Base-by-base conservation (phyloP, 2,113 vertebrate genomes). In the Morone chrysops region DNA sequence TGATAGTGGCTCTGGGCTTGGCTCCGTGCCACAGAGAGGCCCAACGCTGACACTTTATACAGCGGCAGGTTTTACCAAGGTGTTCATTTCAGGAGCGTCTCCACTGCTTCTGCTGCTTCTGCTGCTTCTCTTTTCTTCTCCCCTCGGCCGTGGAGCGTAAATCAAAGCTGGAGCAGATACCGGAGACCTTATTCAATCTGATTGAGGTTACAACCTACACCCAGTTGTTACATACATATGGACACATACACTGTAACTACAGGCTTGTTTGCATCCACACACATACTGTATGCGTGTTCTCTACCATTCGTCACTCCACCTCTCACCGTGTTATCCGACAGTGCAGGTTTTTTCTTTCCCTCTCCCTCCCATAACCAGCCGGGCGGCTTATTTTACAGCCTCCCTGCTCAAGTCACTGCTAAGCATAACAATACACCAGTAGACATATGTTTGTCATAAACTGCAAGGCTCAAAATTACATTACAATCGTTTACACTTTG, bases 71-170 rank as follows among this genome's bases (percentile, higher is more conserved):
- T 95, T 95, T 66, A 90, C 89, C 87, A 93, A 95, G 94, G 94
- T 95, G 93, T 95, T 93, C 94, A 95, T 95, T 96, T 95, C 94
- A 94, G 87, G 90, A 93, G 84, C 81, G 51, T 91, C 87, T 91
- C 89, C 75, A 68, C 79, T 72, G 78, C 45, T 13, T 47, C 45
- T 47, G 25, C 25, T 25, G 25, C 89, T 72, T 84, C 75, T n/a
- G 40, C 84, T 83, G 65, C 80, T 89, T 75, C 75, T 71, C 87
- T 87, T 87, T 2, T 81, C 84, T 78, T 84, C 83, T 80, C 78
- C 75, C 77, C 22, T 80, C 36, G 62, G 77, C 88, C 22, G 68
- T 73, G 89, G 77, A 92, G 80, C 73, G 82, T 87, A 92, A 94
- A 94, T 95, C 94, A 95, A 93, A 94, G 92, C 91, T 75, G 25